phyloP scores from a whole-genome alignment of 1,140 invertebrate species.

The Trichomalopsis sarcophagae region DNA sequence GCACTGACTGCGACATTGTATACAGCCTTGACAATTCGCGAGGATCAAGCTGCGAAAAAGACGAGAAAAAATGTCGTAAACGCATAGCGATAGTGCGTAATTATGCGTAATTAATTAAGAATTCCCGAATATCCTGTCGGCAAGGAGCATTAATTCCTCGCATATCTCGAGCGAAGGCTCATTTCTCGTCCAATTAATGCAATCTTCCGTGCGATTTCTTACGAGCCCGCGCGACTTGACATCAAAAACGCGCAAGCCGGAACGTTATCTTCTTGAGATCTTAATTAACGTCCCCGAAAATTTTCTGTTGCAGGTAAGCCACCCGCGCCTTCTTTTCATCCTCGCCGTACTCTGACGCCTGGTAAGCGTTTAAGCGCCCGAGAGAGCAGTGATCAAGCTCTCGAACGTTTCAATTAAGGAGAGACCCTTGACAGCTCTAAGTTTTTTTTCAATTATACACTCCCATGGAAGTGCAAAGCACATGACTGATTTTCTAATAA shows the following conservation, averaged over 20 bases:
- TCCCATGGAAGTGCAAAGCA: not conserved
- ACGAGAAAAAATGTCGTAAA: no score
- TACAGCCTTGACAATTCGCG: no score
- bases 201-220: not conserved
- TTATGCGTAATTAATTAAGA: no score
- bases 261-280: not conserved
- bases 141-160: no score
- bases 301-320: conserved; percentile 38
- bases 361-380: conserved; percentile 35
- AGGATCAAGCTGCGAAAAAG: no score
- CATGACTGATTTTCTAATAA: no score
- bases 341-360: conserved; percentile 9
- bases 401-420: conserved; percentile 39
- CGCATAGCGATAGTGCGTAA: no score
- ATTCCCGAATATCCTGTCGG: no score
- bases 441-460: not conserved
- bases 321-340: conserved; percentile 5
- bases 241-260: not conserved
- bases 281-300: conserved; percentile 18
- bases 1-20: no score
- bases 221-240: not conserved
- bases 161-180: not conserved
- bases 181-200: conserved; percentile 16
- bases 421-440: not conserved
- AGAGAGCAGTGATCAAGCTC: conserved; percentile 1